Conservation (phyloP, 1,140 invertebrate species). For the Papilio xuthus region DNA sequence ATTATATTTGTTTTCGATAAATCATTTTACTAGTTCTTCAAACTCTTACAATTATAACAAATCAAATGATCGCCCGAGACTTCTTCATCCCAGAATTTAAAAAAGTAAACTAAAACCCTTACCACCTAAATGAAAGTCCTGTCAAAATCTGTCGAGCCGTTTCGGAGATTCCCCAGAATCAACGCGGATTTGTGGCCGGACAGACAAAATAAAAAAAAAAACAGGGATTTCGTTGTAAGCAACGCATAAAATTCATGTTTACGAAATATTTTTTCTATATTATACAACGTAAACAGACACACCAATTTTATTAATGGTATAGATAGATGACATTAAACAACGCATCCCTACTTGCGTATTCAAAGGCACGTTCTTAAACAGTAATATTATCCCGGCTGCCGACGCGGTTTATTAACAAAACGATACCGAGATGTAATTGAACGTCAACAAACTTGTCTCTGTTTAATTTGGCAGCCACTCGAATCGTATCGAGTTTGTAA, state of each 20-base stretch:
- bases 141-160: too few relatives aligned
- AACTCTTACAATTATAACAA: neutral
- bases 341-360: neutral
- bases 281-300: too few relatives aligned
- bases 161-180: too few relatives aligned
- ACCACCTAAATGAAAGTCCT: too few relatives aligned
- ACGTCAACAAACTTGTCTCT: conserved; percentile 29
- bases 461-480: conserved; percentile 24
- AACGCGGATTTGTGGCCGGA: too few relatives aligned
- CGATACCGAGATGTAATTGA: conserved; percentile 25
- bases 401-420: conserved; percentile 27
- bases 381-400: neutral
- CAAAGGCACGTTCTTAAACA: conserved; percentile 21
- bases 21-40: neutral
- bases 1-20: conserved; percentile 20
- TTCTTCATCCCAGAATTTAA: too few relatives aligned
- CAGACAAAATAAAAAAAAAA: too few relatives aligned
- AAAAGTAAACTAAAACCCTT: too few relatives aligned
- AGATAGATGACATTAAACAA: neutral
- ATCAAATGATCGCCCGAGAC: neutral
- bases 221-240: too few relatives aligned
- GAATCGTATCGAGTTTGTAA: conserved; percentile 10
- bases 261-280: too few relatives aligned
- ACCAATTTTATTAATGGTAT: neutral
- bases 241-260: too few relatives aligned